phyloP scores from a whole-genome alignment of 2,113 vertebrate genomes.

The Brienomyrus longianalis region DNA sequence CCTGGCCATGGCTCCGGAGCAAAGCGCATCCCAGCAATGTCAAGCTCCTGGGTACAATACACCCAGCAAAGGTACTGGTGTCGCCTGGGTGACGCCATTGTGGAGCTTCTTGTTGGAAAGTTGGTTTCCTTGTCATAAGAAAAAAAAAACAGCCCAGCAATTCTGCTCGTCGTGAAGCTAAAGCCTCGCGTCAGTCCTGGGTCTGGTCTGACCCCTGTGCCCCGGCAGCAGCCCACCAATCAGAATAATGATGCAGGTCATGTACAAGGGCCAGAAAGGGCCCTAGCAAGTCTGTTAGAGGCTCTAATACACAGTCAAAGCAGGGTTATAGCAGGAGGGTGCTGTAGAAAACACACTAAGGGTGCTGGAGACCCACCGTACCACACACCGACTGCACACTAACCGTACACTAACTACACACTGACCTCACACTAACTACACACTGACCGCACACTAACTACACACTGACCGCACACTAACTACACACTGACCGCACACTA shows the following conservation, averaged over 20 bases:
- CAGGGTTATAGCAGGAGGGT: neutral
- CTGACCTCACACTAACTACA: too few species aligned
- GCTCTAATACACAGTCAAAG: neutral
- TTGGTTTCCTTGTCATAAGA: neutral
- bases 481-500: neutral
- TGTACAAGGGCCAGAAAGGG: neutral
- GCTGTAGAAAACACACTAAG: neutral
- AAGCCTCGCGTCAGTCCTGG: neutral
- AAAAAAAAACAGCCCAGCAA: neutral
- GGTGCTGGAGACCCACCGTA: neutral
- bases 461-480: too few species aligned
- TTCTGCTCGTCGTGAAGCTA: neutral
- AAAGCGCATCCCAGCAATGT: neutral
- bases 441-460: too few species aligned
- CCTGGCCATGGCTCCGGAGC: constrained; percentile 18
- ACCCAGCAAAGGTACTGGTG: neutral
- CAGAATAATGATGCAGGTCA: neutral
- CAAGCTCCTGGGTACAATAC: neutral
- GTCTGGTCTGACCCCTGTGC: neutral
- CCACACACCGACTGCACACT: too few species aligned
- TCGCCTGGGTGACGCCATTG: neutral
- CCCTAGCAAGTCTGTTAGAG: neutral
- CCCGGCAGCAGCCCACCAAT: neutral
- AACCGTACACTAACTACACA: too few species aligned
- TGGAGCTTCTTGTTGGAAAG: neutral